A percentile compares a stretch with the other conserved stretches of the same genome.
These are phyloP conservation scores for Myoxocephalus aenaeus DNA, from an alignment of 2,797 vertebrate genomes.

Conservation along the genomic window DNA sequence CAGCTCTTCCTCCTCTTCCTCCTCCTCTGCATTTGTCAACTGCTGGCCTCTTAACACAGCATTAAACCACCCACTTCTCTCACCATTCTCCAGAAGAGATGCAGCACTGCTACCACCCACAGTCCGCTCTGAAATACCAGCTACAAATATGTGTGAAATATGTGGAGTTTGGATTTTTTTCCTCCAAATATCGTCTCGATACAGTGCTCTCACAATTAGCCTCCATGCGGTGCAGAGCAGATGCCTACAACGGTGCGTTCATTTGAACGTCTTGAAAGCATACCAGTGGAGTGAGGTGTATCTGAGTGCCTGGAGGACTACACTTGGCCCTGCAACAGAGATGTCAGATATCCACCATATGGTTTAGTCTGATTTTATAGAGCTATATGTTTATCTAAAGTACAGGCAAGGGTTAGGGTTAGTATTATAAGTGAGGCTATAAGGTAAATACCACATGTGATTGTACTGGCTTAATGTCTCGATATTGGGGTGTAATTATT, in stretches of 20 bases:
- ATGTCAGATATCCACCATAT: constrained; percentile 64
- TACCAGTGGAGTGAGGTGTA: constrained; percentile 71
- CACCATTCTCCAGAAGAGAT: constrained; percentile 53
- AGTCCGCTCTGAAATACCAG: constrained; percentile 60
- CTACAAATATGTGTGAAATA: constrained; percentile 47
- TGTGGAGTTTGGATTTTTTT: constrained; percentile 6
- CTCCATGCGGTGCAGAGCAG: background rate
- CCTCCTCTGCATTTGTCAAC: constrained; percentile 75
- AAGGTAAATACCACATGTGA: constrained; percentile 50
- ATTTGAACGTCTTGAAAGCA: constrained; percentile 55
- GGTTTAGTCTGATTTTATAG: constrained; percentile 53
- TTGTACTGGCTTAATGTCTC: constrained; percentile 31
- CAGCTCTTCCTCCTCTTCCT: constrained; percentile 73
- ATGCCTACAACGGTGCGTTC: constrained; percentile 38
- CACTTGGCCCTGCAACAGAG: constrained; percentile 46
- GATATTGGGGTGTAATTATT: constrained; percentile 45
- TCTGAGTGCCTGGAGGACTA: constrained; percentile 59
- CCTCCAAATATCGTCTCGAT: constrained; percentile 16
- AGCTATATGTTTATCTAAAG: constrained; percentile 49
- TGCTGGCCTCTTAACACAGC: constrained; percentile 62
- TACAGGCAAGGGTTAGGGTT: constrained; percentile 30
- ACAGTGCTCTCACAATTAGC: background rate
- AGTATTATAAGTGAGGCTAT: constrained; percentile 27
- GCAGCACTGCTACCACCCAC: constrained; percentile 65
- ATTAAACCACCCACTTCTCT: constrained; percentile 75